A percentile compares a stretch with the other conserved stretches of the same genome.
Evolutionary conservation across 1,140 invertebrate species (phyloP).

Genomic region (Brevipalpus yothersi): DNA sequence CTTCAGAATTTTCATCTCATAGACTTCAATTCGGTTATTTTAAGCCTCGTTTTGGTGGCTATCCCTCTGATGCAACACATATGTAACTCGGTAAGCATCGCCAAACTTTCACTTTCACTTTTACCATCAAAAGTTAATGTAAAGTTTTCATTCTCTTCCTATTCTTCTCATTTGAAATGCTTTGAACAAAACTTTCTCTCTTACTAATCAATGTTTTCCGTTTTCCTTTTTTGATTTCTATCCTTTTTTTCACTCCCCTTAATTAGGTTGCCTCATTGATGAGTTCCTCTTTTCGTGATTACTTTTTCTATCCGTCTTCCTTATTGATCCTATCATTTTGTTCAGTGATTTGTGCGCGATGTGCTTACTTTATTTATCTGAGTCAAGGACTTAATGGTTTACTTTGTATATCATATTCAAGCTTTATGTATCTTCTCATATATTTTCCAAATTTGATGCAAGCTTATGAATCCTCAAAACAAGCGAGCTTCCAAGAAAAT

Average conservation of each 20-base stretch:
- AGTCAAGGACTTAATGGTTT: conserved; percentile 4
- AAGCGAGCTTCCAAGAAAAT: background rate
- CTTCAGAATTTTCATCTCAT: conserved; percentile 87
- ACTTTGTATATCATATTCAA: conserved; percentile 8
- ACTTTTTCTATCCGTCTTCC: conserved; percentile 1
- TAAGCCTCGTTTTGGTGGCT: conserved; percentile 50
- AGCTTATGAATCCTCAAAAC: conserved; percentile 1
- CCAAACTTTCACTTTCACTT: no score
- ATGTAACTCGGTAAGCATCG: conserved; percentile 18
- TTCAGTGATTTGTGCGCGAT: background rate
- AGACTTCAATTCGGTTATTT: conserved; percentile 53
- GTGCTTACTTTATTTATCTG: background rate
- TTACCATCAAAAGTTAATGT: background rate
- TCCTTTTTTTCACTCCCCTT: background rate
- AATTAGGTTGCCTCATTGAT: conserved; percentile 1
- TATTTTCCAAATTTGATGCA: conserved; percentile 8
- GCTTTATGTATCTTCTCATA: conserved; percentile 8
- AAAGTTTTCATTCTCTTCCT: background rate
- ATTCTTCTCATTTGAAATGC: no score
- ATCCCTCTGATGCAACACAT: conserved; percentile 47
- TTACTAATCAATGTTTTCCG: no score
- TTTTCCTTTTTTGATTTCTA: no score
- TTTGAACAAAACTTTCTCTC: no score
- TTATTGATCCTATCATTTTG: conserved; percentile 1
- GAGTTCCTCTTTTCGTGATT: background rate